These are phyloP conservation scores for Agrochola lota DNA, from an alignment of 2,888 invertebrate species.

Conservation along the genomic window DNA sequence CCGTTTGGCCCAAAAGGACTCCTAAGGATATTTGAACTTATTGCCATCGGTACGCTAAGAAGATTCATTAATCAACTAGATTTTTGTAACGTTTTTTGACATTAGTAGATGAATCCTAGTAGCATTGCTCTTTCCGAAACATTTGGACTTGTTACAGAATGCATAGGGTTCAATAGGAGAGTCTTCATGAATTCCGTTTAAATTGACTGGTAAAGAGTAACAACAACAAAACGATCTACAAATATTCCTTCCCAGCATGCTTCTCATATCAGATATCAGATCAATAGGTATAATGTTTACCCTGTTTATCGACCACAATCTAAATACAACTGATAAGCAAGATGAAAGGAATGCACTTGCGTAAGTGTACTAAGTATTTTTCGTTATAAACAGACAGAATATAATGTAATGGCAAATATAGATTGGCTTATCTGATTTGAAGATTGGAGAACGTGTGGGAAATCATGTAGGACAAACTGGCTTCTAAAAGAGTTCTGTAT, in stretches of 20 bases:
- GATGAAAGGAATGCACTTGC: slow-evolving; percentile 68
- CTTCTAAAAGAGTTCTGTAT: not conserved
- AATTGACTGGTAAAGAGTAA: not conserved
- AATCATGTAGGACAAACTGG: slow-evolving; percentile 58
- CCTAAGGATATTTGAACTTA: no score
- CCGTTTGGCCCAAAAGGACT: no score
- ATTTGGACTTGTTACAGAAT: no score
- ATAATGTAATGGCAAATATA: slow-evolving; percentile 52
- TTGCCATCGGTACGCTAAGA: not conserved
- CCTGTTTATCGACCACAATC: slow-evolving; percentile 65
- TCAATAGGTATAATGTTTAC: slow-evolving; percentile 44
- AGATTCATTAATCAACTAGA: not conserved
- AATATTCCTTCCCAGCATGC: slow-evolving; percentile 28
- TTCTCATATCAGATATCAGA: slow-evolving; percentile 47
- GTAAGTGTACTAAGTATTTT: slow-evolving; percentile 55
- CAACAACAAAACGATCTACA: slow-evolving; percentile 16
- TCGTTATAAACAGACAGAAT: slow-evolving; percentile 35
- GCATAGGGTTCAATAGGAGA: no score
- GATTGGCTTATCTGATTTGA: slow-evolving; percentile 57
- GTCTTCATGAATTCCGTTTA: not conserved
- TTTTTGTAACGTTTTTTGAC: not conserved
- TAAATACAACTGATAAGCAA: slow-evolving; percentile 65
- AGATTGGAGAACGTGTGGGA: slow-evolving; percentile 60
- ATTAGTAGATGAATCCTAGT: not conserved
- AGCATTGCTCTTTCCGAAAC: not conserved